Percentiles rank a stretch among this genome's conserved stretches.
These are phyloP conservation scores for Sarcophaga rosellei DNA, from an alignment of 2,888 invertebrate genomes.

Conservation along the genomic window DNA sequence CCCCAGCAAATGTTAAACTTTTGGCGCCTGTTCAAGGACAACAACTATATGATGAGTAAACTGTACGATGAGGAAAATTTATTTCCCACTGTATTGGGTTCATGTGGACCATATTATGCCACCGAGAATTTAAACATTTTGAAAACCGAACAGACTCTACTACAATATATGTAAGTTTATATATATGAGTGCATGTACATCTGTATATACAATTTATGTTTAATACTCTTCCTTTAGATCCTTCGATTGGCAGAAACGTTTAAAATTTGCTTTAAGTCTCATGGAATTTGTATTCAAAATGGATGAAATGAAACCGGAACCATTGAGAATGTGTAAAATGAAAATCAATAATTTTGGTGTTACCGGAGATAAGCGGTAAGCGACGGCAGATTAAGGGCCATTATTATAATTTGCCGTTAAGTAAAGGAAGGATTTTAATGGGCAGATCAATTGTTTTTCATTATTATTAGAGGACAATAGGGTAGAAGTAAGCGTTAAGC, in stretches of 20 bases:
- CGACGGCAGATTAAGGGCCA: background rate
- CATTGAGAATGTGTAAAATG: slow-evolving; percentile 79
- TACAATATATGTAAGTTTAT: slow-evolving; percentile 77
- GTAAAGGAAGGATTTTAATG: too few relatives aligned
- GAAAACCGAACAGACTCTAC: slow-evolving; percentile 75
- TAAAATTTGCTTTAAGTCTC: slow-evolving; percentile 78
- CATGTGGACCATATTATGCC: slow-evolving; percentile 80
- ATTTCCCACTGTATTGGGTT: slow-evolving; percentile 79
- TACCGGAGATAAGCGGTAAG: slow-evolving; percentile 76
- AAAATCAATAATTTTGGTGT: slow-evolving; percentile 78
- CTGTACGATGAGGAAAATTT: slow-evolving; percentile 79
- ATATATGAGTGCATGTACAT: too few relatives aligned
- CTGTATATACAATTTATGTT: too few relatives aligned
- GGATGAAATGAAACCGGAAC: slow-evolving; percentile 80
- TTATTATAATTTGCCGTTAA: too few relatives aligned
- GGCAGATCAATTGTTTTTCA: too few relatives aligned
- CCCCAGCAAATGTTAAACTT: slow-evolving; percentile 79
- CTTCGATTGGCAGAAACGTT: slow-evolving; percentile 77
- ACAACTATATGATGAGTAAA: slow-evolving; percentile 81
- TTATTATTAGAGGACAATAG: too few relatives aligned
- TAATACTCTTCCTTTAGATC: slow-evolving; percentile 70
- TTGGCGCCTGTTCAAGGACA: slow-evolving; percentile 79
- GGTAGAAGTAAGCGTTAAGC: too few relatives aligned
- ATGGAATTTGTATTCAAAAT: slow-evolving; percentile 79
- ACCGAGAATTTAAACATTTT: slow-evolving; percentile 77